Base-by-base conservation (phyloP, 2,113 vertebrate genomes). In the Zosterops lateralis region DNA sequence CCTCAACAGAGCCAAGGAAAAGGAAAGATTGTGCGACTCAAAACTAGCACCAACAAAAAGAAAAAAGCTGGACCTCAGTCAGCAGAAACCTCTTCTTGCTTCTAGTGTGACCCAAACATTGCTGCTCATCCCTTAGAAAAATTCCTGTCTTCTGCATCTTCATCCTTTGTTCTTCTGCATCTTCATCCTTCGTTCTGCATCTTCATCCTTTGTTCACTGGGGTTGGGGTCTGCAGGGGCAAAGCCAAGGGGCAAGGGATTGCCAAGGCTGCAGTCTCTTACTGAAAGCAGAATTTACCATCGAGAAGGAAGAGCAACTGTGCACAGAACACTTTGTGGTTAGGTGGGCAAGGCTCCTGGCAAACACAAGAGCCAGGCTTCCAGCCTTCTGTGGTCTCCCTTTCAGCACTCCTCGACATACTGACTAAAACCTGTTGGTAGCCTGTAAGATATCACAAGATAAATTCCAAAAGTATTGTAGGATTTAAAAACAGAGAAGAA, bases 401-500 rank as follows among this genome's bases (percentile, higher is more conserved):
- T 81, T 44, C 17, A 80, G 26, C 34, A 22, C 40, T 89, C 36
- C 61, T 88, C 0, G 0, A 68, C n/a, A 42, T 58, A 45, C 50
- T 54, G 66, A 65, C n/a, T 68, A 36, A 89, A 94, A 76, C 10
- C 54, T 84, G 25, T 48, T 50, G 31, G n/a, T 24, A 92, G n/a
- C 15, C 44, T 65, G 19, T 56, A 82, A 82, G 28, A 60, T 22
- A 54, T 10, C 67, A 34, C 36, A 87, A 66, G 12, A 50, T 16
- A 62, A 79, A 66, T 20, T 73, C 19, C 3, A 76, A 90, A 91
- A 91, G 53, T 45, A 45, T 5, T 20, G 25, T 22, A 58, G 32
- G 38, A 68, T 82, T 95, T 83, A 38, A 85, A 94, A 93, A 58
- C 56, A 32, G 48, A 64, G 64, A 81, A 32, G 45, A 68, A 57